A percentile compares a stretch with the other conserved stretches of the same genome.
Conservation (phyloP, 2,113 vertebrate species). For the Malurus cyaneus region DNA sequence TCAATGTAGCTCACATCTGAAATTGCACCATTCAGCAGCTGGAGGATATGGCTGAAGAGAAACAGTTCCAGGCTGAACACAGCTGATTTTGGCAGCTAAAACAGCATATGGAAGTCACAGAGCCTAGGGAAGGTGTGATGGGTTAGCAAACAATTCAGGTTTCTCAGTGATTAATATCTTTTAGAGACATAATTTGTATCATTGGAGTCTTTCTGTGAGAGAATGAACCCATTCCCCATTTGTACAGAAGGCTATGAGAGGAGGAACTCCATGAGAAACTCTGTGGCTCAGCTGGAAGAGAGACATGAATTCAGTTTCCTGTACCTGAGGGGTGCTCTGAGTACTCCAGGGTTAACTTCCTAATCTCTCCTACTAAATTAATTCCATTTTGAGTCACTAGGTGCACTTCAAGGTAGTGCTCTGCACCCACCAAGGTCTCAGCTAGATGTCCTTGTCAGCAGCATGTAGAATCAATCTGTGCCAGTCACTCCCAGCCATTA, state of each 20-base stretch:
- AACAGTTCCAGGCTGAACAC: background rate
- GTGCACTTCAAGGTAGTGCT: background rate
- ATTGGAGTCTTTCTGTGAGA: background rate
- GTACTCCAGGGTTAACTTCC: background rate
- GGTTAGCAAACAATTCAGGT: background rate
- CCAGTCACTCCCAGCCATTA: background rate
- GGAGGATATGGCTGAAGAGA: background rate
- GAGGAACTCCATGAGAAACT: background rate
- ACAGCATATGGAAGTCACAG: background rate
- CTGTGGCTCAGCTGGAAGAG: background rate
- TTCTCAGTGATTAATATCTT: background rate
- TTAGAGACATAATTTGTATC: background rate
- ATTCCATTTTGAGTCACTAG: background rate
- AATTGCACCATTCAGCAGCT: background rate
- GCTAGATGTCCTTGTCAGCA: background rate
- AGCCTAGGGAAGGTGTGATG: background rate
- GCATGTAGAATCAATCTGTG: background rate
- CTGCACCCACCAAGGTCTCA: background rate
- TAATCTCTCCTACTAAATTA: background rate
- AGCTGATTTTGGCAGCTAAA: background rate
- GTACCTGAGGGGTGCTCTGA: background rate
- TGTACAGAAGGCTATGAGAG: rapidly evolving
- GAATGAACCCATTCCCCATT: background rate
- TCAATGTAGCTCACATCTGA: background rate
- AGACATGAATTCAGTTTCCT: background rate